These are phyloP conservation scores for Stegana nigrithorax DNA, from an alignment of 2,888 invertebrate species.

Conservation along the genomic window DNA sequence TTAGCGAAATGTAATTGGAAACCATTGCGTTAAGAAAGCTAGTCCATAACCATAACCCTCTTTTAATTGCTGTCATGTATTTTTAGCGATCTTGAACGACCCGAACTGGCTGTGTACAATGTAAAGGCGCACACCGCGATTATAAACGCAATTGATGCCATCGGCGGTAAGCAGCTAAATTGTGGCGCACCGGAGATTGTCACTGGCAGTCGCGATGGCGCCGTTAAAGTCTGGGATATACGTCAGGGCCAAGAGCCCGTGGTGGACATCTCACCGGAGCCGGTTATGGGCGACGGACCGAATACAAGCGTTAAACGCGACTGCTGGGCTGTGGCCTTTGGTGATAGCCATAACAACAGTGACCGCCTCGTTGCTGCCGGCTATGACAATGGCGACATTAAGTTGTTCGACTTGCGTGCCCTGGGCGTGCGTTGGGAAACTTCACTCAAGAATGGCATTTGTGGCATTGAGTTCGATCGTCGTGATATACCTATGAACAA, in stretches of 20 bases:
- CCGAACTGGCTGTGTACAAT: conserved; percentile 80
- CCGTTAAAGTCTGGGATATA: conserved; percentile 95
- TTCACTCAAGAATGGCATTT: conserved; percentile 92
- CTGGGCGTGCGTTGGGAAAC: conserved; percentile 91
- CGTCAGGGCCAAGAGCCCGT: conserved; percentile 90
- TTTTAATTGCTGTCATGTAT: too few relatives aligned
- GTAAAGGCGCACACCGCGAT: conserved; percentile 84
- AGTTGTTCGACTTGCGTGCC: conserved; percentile 88
- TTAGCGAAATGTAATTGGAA: too few relatives aligned
- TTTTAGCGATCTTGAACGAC: conserved; percentile 83
- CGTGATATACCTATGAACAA: conserved; percentile 96
- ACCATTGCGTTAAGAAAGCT: not conserved
- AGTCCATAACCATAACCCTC: too few relatives aligned
- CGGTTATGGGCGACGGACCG: conserved; percentile 71
- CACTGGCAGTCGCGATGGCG: conserved; percentile 93
- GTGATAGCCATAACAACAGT: conserved; percentile 87
- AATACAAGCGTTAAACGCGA: conserved; percentile 73
- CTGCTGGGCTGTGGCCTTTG: conserved; percentile 95
- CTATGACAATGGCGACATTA: conserved; percentile 96
- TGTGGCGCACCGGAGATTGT: conserved; percentile 96
- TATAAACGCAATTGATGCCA: conserved; percentile 91
- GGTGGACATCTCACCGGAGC: conserved; percentile 76
- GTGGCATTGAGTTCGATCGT: conserved; percentile 89
- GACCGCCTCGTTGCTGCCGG: conserved; percentile 91
- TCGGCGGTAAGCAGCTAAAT: conserved; percentile 83